Percentiles rank a stretch among this genome's conserved stretches.
Conservation (phyloP, 2,797 vertebrate genomes). For the Liparis tanakae region DNA sequence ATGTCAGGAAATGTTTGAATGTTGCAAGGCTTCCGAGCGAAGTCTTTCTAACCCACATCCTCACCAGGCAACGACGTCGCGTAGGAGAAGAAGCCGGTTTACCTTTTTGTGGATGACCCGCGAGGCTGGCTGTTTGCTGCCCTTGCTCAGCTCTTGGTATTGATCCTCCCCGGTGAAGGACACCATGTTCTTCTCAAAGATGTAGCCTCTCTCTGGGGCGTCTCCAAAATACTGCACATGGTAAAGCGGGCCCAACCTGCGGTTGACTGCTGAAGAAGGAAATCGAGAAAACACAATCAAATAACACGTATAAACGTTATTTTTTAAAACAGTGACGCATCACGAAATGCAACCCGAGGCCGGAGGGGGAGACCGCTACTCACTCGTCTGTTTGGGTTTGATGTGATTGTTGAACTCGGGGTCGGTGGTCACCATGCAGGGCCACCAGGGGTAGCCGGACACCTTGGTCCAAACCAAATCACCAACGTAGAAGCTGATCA, state of each 20-base stretch:
- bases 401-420: slow-evolving; percentile 89
- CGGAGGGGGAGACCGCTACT: neutral
- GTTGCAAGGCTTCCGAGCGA: neutral
- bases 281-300: neutral
- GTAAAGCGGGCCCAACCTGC: slow-evolving; percentile 83
- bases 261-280: slow-evolving; percentile 46
- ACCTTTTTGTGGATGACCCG: slow-evolving; percentile 90
- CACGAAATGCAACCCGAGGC: neutral
- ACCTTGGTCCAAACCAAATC: slow-evolving; percentile 98
- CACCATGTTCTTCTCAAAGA: slow-evolving; percentile 95
- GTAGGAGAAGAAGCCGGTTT: neutral
- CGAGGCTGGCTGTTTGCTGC: slow-evolving; percentile 86
- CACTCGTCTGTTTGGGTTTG: slow-evolving; percentile 93
- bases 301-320: neutral
- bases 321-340: neutral
- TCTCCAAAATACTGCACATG: slow-evolving; percentile 98
- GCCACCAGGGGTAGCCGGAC: slow-evolving; percentile 98
- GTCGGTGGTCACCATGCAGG: slow-evolving; percentile 95
- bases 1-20: neutral
- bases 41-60: slow-evolving; percentile 12
- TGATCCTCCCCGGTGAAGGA: slow-evolving; percentile 91
- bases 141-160: slow-evolving; percentile 89
- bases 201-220: slow-evolving; percentile 94
- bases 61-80: neutral
- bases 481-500: slow-evolving; percentile 84